These are phyloP conservation scores for Dissostichus mawsoni DNA, from an alignment of 2,113 vertebrate genomes.

Conservation along the genomic window DNA sequence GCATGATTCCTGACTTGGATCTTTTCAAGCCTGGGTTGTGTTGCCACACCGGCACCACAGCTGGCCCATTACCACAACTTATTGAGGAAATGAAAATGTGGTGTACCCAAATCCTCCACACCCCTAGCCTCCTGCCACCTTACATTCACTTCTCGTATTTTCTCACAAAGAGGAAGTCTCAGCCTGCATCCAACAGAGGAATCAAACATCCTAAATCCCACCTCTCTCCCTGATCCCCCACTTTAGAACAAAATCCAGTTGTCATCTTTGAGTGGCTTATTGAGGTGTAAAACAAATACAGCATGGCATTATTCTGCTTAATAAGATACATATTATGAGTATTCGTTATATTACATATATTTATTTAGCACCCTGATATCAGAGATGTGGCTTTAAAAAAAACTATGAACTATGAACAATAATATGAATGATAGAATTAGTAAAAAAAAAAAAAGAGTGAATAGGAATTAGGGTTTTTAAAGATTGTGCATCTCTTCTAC, in stretches of 20 bases:
- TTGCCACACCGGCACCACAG: constrained; percentile 54
- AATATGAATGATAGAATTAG: no score
- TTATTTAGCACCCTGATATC: no score
- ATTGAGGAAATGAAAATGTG: constrained; percentile 79
- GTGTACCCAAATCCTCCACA: constrained; percentile 62
- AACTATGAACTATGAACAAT: no score
- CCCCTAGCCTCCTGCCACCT: constrained; percentile 56
- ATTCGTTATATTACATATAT: no score
- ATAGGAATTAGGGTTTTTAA: no score
- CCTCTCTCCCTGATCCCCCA: constrained; percentile 20
- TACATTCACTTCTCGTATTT: constrained; percentile 79
- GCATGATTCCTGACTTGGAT: constrained; percentile 8
- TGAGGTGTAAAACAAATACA: neutral
- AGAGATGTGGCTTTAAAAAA: no score
- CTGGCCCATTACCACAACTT: constrained; percentile 37
- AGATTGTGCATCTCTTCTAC: no score
- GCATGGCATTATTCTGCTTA: neutral
- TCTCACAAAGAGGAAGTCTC: constrained; percentile 67
- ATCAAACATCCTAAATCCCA: constrained; percentile 22
- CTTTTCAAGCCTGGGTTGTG: constrained; percentile 10
- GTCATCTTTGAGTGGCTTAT: neutral
- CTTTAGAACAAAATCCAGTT: neutral
- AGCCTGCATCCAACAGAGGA: constrained; percentile 19
- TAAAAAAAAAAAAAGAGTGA: no score
- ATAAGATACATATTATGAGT: no score